These are phyloP conservation scores for Spodoptera frugiperda DNA, from an alignment of 1,140 invertebrate species.

Conservation along the genomic window DNA sequence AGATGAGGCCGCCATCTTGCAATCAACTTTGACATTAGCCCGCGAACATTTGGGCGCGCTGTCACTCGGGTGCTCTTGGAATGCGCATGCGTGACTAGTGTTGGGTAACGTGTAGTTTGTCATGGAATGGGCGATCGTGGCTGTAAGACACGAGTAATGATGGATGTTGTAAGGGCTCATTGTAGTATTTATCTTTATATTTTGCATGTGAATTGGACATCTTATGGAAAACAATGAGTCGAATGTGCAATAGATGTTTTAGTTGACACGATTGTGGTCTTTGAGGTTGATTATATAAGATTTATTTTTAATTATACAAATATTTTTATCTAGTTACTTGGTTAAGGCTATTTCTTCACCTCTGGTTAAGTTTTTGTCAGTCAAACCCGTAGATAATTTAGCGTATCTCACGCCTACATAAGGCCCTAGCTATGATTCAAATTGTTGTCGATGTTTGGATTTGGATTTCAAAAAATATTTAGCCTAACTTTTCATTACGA, in stretches of 20 bases:
- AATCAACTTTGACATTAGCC: slow-evolving; percentile 25
- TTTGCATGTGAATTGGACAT: slow-evolving; percentile 30
- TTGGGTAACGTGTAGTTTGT: slow-evolving; percentile 13
- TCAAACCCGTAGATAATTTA: too few species aligned
- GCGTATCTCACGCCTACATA: too few species aligned
- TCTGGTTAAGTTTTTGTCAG: too few species aligned
- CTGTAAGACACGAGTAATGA: slow-evolving; percentile 10
- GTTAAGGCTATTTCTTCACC: too few species aligned
- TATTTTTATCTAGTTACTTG: too few species aligned
- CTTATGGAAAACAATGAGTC: slow-evolving; percentile 11
- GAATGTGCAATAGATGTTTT: slow-evolving; percentile 14
- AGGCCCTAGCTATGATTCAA: too few species aligned
- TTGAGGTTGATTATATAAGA: neutral
- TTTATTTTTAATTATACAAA: neutral
- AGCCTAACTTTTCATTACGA: neutral
- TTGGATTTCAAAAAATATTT: too few species aligned
- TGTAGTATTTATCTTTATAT: slow-evolving; percentile 19
- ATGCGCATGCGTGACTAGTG: slow-evolving; percentile 13
- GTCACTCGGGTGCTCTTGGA: slow-evolving; percentile 16
- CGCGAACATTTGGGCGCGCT: slow-evolving; percentile 7
- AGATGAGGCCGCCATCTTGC: slow-evolving; percentile 26
- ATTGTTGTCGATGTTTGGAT: too few species aligned
- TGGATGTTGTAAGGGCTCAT: slow-evolving; percentile 19
- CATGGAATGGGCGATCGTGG: slow-evolving; percentile 4
- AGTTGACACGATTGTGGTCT: neutral